Percentiles rank a stretch among this genome's conserved stretches.
phyloP scores from a whole-genome alignment of 2,113 vertebrate genomes.

The Athene noctua region DNA sequence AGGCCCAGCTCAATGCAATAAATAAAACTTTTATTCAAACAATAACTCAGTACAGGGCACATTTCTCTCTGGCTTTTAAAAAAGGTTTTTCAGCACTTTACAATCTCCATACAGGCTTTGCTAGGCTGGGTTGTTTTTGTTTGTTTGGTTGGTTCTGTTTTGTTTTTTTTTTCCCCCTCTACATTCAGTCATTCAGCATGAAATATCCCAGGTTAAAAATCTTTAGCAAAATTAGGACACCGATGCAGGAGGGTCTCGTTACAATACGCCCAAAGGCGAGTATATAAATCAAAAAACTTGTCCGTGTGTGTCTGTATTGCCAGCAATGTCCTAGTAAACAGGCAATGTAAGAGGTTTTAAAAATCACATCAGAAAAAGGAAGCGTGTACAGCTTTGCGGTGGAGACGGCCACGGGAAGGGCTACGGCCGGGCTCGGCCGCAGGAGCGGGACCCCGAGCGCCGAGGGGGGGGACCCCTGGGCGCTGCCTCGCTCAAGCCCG shows the following conservation, averaged over 20 bases:
- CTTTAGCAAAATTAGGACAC: conserved; percentile 64
- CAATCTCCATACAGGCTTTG: conserved; percentile 61
- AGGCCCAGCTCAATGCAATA: conserved; percentile 76
- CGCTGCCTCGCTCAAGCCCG: background rate
- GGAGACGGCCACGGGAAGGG: conserved; percentile 8
- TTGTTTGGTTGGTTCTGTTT: background rate
- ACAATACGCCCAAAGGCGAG: conserved; percentile 32
- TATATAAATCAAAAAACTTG: conserved; percentile 51
- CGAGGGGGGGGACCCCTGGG: background rate
- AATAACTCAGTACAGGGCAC: conserved; percentile 78
- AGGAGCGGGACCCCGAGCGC: background rate
- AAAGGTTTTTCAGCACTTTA: conserved; percentile 63
- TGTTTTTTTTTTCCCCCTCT: background rate
- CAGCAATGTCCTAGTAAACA: conserved; percentile 40
- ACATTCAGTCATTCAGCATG: conserved; percentile 54
- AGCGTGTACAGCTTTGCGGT: background rate
- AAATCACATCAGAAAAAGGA: conserved; percentile 42
- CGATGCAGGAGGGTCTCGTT: conserved; percentile 33
- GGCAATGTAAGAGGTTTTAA: conserved; percentile 29
- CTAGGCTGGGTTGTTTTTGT: background rate
- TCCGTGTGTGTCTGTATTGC: background rate
- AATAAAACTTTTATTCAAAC: conserved; percentile 87
- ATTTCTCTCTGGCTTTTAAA: conserved; percentile 67
- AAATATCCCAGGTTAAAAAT: conserved; percentile 69
- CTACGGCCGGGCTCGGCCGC: background rate